Evolutionary conservation across 2,888 invertebrate species (phyloP).

Genomic region (Hirtodrosophila cameraria): DNA sequence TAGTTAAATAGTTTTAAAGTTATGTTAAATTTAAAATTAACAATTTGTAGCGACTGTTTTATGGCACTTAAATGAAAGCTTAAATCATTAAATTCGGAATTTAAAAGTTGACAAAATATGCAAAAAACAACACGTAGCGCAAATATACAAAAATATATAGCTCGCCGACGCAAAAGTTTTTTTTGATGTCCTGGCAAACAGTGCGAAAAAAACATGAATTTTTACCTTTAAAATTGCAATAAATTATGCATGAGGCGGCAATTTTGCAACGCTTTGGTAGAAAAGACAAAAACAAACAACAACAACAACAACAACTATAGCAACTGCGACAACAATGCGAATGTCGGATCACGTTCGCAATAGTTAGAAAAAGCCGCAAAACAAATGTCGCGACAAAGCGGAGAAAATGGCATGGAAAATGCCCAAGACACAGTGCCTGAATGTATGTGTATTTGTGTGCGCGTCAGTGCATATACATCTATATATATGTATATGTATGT

Average conservation of each 20-base stretch:
- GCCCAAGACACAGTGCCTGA: conserved; percentile 41
- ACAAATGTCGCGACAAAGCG: conserved; percentile 37
- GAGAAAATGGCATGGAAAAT: conserved; percentile 62
- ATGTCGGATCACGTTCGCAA: conserved; percentile 45
- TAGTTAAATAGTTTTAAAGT: conserved; percentile 13
- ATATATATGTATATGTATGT: conserved; percentile 32
- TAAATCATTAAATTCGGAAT: conserved; percentile 27
- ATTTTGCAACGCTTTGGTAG: conserved; percentile 58
- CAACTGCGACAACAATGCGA: conserved; percentile 26
- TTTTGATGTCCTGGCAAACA: neutral
- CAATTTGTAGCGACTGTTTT: neutral
- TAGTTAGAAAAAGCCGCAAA: conserved; percentile 60
- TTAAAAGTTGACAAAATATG: conserved; percentile 10
- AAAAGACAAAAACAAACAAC: conserved; percentile 47
- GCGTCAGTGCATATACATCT: conserved; percentile 1
- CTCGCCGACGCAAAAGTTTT: conserved; percentile 37
- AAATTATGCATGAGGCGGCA: conserved; percentile 77
- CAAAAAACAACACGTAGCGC: neutral
- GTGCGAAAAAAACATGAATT: conserved; percentile 54
- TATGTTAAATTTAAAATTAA: neutral
- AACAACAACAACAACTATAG: conserved; percentile 25
- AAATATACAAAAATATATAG: too few relatives aligned
- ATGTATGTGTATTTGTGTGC: conserved; percentile 16
- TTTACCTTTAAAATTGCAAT: conserved; percentile 67
- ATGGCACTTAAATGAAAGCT: conserved; percentile 37